Evolutionary conservation across 2,797 vertebrate species (phyloP).

Genomic region (Sebastes minor): DNA sequence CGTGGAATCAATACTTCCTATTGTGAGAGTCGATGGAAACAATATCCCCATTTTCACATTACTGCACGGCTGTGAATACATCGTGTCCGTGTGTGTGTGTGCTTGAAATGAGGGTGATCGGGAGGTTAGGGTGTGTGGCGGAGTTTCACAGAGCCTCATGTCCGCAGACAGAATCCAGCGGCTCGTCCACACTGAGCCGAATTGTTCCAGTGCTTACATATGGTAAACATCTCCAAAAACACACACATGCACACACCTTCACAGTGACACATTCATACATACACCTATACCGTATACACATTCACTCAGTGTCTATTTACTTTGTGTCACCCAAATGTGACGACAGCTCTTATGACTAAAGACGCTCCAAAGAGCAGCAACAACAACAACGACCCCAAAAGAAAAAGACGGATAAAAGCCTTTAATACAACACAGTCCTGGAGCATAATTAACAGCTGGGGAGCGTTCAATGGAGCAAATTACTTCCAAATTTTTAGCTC

Average conservation of each 20-base stretch:
- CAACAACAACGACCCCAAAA: neutral
- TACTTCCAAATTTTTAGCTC: constrained; percentile 56
- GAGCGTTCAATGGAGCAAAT: constrained; percentile 36
- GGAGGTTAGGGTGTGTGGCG: constrained; percentile 37
- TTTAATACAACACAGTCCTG: constrained; percentile 10
- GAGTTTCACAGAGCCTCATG: constrained; percentile 34
- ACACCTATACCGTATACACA: constrained; percentile 16
- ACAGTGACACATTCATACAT: constrained; percentile 10
- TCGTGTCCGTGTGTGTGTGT: constrained; percentile 11
- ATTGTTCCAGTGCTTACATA: constrained; percentile 74
- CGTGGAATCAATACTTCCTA: constrained; percentile 69
- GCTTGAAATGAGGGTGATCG: constrained; percentile 35
- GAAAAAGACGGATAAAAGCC: neutral
- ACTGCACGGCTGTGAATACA: neutral
- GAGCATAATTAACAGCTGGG: constrained; percentile 20
- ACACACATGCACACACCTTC: constrained; percentile 26
- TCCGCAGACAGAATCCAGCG: constrained; percentile 70
- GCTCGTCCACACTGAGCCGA: constrained; percentile 66
- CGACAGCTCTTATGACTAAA: neutral
- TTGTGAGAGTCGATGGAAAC: constrained; percentile 57
- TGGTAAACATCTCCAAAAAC: constrained; percentile 75
- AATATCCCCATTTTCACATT: constrained; percentile 49
- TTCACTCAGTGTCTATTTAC: constrained; percentile 33
- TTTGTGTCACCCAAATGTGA: constrained; percentile 30
- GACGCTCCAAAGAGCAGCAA: constrained; percentile 9